These are phyloP conservation scores for Listrodromus nycthemerus DNA, from an alignment of 2,888 invertebrate genomes.

Conservation along the genomic window DNA sequence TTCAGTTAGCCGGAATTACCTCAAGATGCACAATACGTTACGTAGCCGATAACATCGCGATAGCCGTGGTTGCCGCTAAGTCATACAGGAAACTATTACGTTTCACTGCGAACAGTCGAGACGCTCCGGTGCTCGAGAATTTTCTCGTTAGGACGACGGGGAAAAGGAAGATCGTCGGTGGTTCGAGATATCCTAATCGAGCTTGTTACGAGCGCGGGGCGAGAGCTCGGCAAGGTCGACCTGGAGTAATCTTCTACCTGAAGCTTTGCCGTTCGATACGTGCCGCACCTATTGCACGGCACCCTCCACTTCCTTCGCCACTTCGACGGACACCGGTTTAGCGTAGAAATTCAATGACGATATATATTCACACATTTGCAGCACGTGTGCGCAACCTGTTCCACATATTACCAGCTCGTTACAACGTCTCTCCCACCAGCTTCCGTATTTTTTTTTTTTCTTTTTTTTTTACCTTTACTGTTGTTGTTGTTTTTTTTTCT, in stretches of 20 bases:
- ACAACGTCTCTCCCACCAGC: conserved; percentile 43
- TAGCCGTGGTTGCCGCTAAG: background rate
- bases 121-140: conserved; percentile 5
- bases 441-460: conserved; percentile 12
- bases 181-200: conserved; percentile 57
- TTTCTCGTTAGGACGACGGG: conserved; percentile 35
- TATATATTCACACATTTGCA: conserved; percentile 63
- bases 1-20: too few species aligned
- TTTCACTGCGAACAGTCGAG: background rate
- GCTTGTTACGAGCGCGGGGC: conserved; percentile 41
- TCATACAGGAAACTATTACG: conserved; percentile 21
- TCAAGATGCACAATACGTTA: background rate
- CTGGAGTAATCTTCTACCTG: conserved; percentile 37
- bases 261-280: background rate
- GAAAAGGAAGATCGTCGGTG: background rate
- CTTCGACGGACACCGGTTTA: conserved; percentile 53
- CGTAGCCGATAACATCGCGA: background rate
- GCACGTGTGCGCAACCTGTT: conserved; percentile 67
- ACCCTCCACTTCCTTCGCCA: conserved; percentile 29
- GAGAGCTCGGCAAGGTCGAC: conserved; percentile 44
- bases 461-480: background rate
- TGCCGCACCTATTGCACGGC: background rate
- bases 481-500: conserved; percentile 2
- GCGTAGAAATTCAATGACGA: conserved; percentile 63
- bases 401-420: conserved; percentile 63